Evolutionary conservation across 2,888 invertebrate genomes (phyloP).

Genomic region (Calliscelio sp.): DNA sequence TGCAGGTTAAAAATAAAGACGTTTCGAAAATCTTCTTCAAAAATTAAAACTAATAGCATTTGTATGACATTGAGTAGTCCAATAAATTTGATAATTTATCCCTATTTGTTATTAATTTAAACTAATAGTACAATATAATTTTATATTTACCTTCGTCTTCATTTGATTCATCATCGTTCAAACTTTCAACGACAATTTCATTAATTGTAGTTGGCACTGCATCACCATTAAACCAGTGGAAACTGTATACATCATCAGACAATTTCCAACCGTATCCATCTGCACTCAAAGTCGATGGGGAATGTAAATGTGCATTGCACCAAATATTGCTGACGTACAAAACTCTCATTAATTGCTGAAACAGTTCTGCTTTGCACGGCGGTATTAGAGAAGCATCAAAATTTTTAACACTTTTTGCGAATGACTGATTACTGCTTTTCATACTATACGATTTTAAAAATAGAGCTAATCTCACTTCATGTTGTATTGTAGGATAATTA

Average conservation of each 20-base stretch:
- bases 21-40: no score
- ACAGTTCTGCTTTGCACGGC: slow-evolving; percentile 29
- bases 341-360: slow-evolving; percentile 27
- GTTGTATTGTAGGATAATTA: no score
- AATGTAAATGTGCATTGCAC: slow-evolving; percentile 22
- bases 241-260: slow-evolving; percentile 23
- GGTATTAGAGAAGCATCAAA: slow-evolving; percentile 28
- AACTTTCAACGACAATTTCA: slow-evolving; percentile 7
- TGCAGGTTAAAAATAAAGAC: no score
- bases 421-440: slow-evolving; percentile 1
- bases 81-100: no score
- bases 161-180: no score
- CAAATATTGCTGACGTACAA: slow-evolving; percentile 36
- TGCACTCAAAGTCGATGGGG: slow-evolving; percentile 3
- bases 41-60: no score
- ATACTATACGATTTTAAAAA: slow-evolving; percentile 19
- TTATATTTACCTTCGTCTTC: no score
- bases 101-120: no score
- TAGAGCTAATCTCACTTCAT: slow-evolving; percentile 22
- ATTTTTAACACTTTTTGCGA: background rate
- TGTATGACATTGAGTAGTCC: no score
- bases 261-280: slow-evolving; percentile 35
- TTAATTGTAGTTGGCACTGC: slow-evolving; percentile 19
- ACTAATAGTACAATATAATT: no score
- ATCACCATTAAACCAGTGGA: slow-evolving; percentile 39